These are phyloP conservation scores for Saccopteryx leptura DNA, from an alignment of 2,113 vertebrate species.

Conservation along the genomic window DNA sequence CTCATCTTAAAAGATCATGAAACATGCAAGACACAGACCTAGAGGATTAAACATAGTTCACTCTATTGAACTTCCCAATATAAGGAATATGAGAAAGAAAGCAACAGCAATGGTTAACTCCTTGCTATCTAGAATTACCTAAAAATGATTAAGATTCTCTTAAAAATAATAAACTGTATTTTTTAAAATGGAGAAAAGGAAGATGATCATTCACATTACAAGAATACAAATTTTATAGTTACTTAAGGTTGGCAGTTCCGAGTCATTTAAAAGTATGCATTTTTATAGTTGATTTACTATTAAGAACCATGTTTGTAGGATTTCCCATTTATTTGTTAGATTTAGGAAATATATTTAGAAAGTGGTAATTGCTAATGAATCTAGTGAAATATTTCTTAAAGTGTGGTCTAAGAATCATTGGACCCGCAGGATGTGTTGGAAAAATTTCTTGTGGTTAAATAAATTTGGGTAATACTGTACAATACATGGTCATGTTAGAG, in stretches of 20 bases:
- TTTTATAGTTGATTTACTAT: neutral
- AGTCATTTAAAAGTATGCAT: neutral
- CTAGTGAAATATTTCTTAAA: conserved; percentile 28
- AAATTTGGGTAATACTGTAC: neutral
- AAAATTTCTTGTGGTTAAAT: conserved; percentile 7
- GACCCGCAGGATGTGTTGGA: neutral
- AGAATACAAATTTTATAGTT: neutral
- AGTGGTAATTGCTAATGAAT: neutral
- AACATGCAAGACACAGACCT: neutral
- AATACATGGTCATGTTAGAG: neutral
- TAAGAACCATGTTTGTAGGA: neutral
- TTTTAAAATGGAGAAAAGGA: neutral
- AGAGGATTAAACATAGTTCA: neutral
- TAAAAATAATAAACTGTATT: neutral
- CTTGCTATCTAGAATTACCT: neutral
- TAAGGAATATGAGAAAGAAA: neutral
- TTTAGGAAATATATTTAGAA: neutral
- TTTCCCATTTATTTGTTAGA: neutral
- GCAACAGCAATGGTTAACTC: neutral
- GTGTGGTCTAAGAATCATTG: neutral
- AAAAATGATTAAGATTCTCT: neutral
- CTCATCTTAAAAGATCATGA: neutral
- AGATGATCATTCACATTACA: neutral
- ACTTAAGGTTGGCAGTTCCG: neutral
- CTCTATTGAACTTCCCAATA: neutral